A percentile compares a stretch with the other conserved stretches of the same genome.
Evolutionary conservation across 2,888 invertebrate genomes (phyloP).

Genomic region (Cosmia pyralina): DNA sequence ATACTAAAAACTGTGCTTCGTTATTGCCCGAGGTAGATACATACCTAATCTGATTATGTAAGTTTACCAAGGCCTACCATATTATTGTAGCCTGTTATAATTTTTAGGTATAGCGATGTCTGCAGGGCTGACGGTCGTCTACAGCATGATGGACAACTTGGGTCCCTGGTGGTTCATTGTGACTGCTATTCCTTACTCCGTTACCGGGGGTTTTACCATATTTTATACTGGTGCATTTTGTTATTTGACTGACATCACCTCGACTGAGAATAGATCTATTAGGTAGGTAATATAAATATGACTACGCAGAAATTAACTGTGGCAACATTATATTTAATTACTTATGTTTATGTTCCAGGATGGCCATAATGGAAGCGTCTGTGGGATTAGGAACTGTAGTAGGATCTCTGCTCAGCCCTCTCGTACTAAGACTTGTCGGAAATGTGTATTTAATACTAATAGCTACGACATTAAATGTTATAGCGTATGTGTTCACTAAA

Average conservation of each 20-base stretch:
- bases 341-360: conserved; percentile 83
- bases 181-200: conserved; percentile 89
- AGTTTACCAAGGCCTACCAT: not conserved
- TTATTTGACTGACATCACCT: conserved; percentile 92
- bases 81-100: conserved; percentile 33
- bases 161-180: conserved; percentile 90
- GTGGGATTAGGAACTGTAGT: conserved; percentile 91
- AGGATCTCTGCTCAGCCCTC: conserved; percentile 91
- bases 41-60: not conserved
- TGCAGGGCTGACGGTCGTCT: conserved; percentile 78
- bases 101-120: conserved; percentile 81
- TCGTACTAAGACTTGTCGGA: conserved; percentile 88
- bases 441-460: conserved; percentile 88
- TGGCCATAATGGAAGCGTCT: conserved; percentile 91
- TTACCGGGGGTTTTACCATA: conserved; percentile 91
- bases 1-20: conserved; percentile 8
- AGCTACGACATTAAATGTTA: conserved; percentile 79
- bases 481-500: conserved; percentile 86
- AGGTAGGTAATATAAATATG: conserved; percentile 81
- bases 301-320: conserved; percentile 11
- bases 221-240: conserved; percentile 91
- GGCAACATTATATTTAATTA: conserved; percentile 43
- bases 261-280: conserved; percentile 90
- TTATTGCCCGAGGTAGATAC: conserved; percentile 1
- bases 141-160: conserved; percentile 78